A percentile compares a stretch with the other conserved stretches of the same genome.
Conservation (phyloP, 2,113 vertebrate genomes). For the Origma solitaria region DNA sequence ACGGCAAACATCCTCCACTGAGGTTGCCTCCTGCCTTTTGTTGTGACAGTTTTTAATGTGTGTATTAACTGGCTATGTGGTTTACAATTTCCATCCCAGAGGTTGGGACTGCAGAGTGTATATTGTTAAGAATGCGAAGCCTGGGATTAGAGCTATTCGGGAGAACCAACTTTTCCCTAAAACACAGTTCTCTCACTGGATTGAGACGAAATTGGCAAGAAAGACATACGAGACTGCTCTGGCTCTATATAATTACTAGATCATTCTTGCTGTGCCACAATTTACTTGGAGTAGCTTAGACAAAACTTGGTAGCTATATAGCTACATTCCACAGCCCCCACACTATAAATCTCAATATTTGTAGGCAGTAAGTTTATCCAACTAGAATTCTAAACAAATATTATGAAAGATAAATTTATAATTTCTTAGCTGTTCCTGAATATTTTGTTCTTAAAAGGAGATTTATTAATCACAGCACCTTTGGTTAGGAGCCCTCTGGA, state of each 20-base stretch:
- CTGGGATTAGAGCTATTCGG: rapidly evolving
- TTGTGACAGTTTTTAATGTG: background rate
- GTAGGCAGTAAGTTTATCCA: background rate
- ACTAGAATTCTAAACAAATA: background rate
- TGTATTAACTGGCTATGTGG: no score
- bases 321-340: background rate
- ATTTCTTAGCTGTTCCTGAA: background rate
- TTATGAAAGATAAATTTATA: background rate
- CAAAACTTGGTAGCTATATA: background rate
- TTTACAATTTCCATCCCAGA: background rate
- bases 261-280: background rate
- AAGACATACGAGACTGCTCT: background rate
- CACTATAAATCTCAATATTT: background rate
- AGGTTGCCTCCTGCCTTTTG: background rate
- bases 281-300: background rate
- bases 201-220: background rate
- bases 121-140: background rate
- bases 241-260: background rate
- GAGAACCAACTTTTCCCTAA: background rate
- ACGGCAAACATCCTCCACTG: background rate
- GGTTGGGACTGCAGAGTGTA: background rate
- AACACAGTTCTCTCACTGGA: background rate
- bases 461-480: background rate
- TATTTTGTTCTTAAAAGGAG: background rate
- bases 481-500: background rate